These are phyloP conservation scores for Caenorhabditis afra DNA, from an alignment of 2,888 invertebrate genomes.

Conservation along the genomic window DNA sequence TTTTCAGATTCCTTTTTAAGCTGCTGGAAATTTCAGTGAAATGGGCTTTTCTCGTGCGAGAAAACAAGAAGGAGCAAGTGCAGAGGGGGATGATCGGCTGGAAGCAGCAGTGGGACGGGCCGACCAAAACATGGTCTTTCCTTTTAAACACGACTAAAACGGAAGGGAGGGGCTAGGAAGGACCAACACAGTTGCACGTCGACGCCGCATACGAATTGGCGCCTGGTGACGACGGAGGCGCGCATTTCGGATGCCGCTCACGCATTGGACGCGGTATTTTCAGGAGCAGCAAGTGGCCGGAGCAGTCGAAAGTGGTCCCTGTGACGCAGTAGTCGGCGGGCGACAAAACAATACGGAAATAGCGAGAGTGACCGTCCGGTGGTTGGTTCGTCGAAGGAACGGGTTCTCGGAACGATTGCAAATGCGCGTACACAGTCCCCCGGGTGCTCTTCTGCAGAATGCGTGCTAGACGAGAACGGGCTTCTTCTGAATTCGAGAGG, in stretches of 20 bases:
- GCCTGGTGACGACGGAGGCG: slow-evolving; percentile 16
- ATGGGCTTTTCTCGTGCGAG: not conserved
- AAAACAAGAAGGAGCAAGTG: slow-evolving; percentile 6
- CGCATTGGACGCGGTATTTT: slow-evolving; percentile 36
- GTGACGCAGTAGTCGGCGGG: slow-evolving; percentile 12
- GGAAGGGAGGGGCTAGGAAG: slow-evolving; percentile 28
- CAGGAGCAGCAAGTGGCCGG: slow-evolving; percentile 15
- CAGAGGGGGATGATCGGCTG: slow-evolving; percentile 5
- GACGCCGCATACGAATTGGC: slow-evolving; percentile 43
- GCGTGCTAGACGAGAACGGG: too few species aligned
- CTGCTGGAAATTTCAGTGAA: not conserved
- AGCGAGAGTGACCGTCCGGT: not conserved
- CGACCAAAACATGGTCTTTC: slow-evolving; percentile 32
- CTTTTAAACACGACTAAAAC: slow-evolving; percentile 23
- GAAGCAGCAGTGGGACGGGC: not conserved
- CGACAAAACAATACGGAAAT: slow-evolving; percentile 37
- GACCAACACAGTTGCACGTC: slow-evolving; percentile 31
- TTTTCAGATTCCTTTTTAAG: not conserved
- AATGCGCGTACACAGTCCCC: too few species aligned
- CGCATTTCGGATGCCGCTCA: slow-evolving; percentile 31
- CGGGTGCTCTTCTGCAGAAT: too few species aligned
- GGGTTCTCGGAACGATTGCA: too few species aligned
- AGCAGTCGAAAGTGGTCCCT: slow-evolving; percentile 10
- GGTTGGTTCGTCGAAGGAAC: too few species aligned
- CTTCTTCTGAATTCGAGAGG: too few species aligned